Base-by-base conservation (phyloP, 2,888 invertebrate species). In the Agriopis marginaria region DNA sequence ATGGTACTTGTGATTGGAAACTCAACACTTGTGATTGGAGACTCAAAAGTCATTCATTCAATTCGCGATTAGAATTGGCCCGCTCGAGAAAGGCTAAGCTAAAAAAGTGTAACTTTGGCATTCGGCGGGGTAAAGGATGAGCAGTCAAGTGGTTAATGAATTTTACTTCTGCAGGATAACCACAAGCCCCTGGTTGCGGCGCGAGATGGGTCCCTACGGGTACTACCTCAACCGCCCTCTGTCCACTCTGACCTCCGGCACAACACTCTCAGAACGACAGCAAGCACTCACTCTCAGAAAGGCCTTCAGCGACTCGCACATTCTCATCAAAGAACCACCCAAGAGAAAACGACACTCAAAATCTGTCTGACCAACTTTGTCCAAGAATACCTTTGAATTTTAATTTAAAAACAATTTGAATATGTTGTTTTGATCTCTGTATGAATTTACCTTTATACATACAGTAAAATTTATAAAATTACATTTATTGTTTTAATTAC, bases 141-240 rank as follows among this genome's bases (percentile, higher is more conserved):
- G 17, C 17, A 23, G 17, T 23, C 17, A 23, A 23, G 17, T 23
- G 17, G 17, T 32, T 32, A 32, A 32, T 8, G 12, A 10, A 14
- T 32, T 12, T 69, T 45, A 23, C 5, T 51, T 12, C 40, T 42
- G 4, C 84, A 95, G 95, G 95, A 94, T 95, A 70, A 95, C 94
- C 2, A 94, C 95, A 47, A 95, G 93, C 75, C 95, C 95, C 0
- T 95, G 95, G 95, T 88, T 93, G 56, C 90, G 95, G 12, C 94
- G 94, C 23, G 95, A 96, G 83, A 95, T 96, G 88, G 95, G 95
- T 7, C 90, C 95, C n/a, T 94, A 95, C 70, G 95, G 95, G 3
- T 95, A 95, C 82, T 95, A 95, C 79, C 87, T 96, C 40, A 93
- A 94, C 79, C 84, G 95, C 8, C 95, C 95, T 0, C 81, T 87